These are phyloP conservation scores for Petrocephalus schoutedeni DNA, from an alignment of 2,797 vertebrate genomes.

Conservation along the genomic window DNA sequence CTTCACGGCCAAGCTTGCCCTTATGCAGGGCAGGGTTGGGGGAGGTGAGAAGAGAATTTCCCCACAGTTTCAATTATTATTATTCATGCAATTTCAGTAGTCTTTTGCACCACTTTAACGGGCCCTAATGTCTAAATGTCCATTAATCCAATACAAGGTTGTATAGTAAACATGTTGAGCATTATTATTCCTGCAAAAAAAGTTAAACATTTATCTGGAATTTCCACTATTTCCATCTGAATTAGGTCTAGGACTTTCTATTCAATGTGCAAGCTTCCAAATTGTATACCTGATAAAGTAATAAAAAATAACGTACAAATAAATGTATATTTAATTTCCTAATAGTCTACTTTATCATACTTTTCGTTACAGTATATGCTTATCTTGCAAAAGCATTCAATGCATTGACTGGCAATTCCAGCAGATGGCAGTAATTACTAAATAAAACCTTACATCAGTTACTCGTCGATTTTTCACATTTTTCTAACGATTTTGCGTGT, in stretches of 20 bases:
- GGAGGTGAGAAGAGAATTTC: too few species aligned
- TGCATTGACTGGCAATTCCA: constrained; percentile 39
- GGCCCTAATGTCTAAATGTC: neutral
- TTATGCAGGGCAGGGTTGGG: too few species aligned
- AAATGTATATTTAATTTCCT: neutral
- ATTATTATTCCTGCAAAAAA: neutral
- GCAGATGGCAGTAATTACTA: constrained; percentile 46
- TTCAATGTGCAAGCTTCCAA: neutral
- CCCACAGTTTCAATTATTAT: too few species aligned
- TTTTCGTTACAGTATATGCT: neutral
- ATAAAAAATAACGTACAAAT: neutral
- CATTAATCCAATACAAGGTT: neutral
- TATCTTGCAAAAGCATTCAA: neutral
- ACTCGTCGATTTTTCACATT: neutral
- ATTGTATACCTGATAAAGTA: neutral
- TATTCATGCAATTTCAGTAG: neutral
- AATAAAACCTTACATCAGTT: neutral
- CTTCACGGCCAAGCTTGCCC: too few species aligned
- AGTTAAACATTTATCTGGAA: neutral
- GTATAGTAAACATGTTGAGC: neutral
- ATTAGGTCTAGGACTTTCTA: neutral
- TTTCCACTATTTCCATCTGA: neutral
- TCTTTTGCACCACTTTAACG: neutral
- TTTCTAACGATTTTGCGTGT: neutral
- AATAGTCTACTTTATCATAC: neutral